These are phyloP conservation scores for Notamacropus eugenii DNA, from an alignment of 2,797 vertebrate genomes.

Conservation along the genomic window DNA sequence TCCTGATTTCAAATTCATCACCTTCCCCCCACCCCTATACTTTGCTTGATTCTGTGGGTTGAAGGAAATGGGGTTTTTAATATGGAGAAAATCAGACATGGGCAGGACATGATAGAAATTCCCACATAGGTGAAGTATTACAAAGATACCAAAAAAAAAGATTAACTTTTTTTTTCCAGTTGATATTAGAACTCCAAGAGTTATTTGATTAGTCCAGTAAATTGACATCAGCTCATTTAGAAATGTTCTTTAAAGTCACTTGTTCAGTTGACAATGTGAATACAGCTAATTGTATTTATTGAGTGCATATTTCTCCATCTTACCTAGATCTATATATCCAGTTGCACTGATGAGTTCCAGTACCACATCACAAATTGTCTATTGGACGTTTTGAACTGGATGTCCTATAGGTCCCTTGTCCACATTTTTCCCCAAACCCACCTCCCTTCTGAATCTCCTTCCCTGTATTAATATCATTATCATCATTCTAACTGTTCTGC, in stretches of 20 bases:
- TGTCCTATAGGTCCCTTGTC: background rate
- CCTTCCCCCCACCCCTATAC: too few relatives aligned
- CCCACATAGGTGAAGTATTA: too few relatives aligned
- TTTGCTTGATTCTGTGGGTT: too few relatives aligned
- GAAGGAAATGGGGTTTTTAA: too few relatives aligned
- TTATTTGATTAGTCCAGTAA: background rate
- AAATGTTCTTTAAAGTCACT: background rate
- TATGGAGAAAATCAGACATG: too few relatives aligned
- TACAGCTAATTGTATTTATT: background rate
- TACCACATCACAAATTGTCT: background rate
- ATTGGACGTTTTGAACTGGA: background rate
- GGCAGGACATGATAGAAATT: too few relatives aligned
- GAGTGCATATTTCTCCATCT: background rate
- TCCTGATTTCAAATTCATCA: too few relatives aligned
- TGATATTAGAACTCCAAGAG: background rate
- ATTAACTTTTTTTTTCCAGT: too few relatives aligned
- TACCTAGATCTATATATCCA: background rate
- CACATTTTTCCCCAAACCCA: background rate
- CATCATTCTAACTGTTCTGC: background rate
- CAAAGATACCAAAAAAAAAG: too few relatives aligned
- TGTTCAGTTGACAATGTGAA: background rate
- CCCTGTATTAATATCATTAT: background rate
- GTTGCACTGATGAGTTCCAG: background rate
- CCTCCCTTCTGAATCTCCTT: background rate
- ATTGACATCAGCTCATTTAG: background rate